Evolutionary conservation across 2,113 vertebrate species (phyloP).

Genomic region (Colistium nudipinnis): DNA sequence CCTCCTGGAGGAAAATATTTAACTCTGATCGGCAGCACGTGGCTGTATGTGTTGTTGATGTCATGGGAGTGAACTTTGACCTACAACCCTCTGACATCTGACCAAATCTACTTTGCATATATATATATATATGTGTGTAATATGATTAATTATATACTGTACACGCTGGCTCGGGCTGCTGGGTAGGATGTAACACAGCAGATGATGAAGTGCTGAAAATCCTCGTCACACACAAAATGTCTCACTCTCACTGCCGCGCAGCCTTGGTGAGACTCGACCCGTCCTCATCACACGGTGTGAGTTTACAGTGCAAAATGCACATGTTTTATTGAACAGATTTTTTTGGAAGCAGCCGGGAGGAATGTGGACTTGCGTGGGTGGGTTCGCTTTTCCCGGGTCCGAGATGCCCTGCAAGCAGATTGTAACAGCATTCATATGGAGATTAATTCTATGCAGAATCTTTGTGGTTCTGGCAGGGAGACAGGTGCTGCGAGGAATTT

Average conservation of each 20-base stretch:
- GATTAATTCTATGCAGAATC: background rate
- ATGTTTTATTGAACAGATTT: slow-evolving; percentile 9
- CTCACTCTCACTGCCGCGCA: background rate
- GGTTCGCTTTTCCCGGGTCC: background rate
- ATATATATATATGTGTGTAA: background rate
- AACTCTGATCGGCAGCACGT: background rate
- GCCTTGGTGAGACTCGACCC: background rate
- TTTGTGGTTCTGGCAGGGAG: slow-evolving; percentile 5
- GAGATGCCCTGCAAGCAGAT: background rate
- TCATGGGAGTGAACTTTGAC: background rate
- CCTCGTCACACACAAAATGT: slow-evolving; percentile 4
- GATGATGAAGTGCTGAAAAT: slow-evolving; percentile 23
- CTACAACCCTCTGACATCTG: background rate
- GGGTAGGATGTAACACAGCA: slow-evolving; percentile 10
- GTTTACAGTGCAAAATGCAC: background rate
- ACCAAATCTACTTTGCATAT: background rate
- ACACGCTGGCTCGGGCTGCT: background rate
- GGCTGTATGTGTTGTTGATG: background rate
- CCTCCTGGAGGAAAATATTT: slow-evolving; percentile 13
- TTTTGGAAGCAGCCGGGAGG: background rate
- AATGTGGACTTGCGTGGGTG: background rate
- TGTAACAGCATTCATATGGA: slow-evolving; percentile 16
- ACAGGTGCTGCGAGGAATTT: slow-evolving; percentile 1
- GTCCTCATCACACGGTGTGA: slow-evolving; percentile 7
- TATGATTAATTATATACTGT: background rate